Conservation (phyloP, 1,140 invertebrate genomes). For the Ruditapes philippinarum region DNA sequence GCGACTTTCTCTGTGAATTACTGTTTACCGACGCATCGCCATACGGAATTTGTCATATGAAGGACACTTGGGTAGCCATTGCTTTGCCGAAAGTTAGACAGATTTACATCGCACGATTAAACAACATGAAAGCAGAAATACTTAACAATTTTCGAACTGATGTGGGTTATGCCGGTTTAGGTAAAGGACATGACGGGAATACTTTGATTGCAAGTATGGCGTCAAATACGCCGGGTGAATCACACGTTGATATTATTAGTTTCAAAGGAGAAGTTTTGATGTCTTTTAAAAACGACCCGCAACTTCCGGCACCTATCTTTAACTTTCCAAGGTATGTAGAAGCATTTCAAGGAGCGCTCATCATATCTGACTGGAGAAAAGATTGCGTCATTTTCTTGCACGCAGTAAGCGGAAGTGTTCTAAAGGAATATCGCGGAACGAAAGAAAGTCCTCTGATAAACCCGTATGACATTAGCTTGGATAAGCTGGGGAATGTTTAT, state of each 20-base stretch:
- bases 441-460: background rate
- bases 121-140: background rate
- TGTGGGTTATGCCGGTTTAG: conserved; percentile 12
- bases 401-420: background rate
- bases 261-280: background rate
- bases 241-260: conserved; percentile 10
- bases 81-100: background rate
- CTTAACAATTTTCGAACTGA: background rate
- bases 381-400: conserved; percentile 20
- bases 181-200: background rate
- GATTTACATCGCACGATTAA: background rate
- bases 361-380: conserved; percentile 20
- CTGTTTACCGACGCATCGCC: background rate
- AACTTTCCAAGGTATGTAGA: conserved; percentile 15
- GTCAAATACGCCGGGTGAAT: background rate
- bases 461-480: conserved; percentile 17
- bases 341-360: background rate
- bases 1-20: background rate
- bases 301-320: background rate
- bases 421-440: conserved; percentile 6
- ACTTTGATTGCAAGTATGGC: background rate
- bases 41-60: background rate
- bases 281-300: background rate
- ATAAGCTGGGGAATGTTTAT: background rate
- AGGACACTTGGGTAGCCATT: background rate